Evolutionary conservation across 2,888 invertebrate species (phyloP).

Genomic region (Scaptomyza caliginosa): DNA sequence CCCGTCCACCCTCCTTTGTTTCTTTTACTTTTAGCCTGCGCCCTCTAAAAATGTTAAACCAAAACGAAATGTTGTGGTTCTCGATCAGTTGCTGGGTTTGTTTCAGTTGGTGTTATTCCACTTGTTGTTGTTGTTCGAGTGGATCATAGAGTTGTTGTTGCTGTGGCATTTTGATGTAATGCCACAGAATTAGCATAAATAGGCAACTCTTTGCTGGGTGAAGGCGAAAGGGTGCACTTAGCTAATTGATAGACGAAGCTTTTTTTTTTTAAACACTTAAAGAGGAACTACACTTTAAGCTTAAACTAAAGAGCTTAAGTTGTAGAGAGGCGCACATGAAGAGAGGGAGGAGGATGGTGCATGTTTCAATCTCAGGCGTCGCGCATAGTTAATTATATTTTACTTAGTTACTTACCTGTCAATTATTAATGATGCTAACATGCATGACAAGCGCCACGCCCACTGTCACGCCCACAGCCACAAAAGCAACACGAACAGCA

Average conservation of each 20-base stretch:
- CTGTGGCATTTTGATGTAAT: conserved; percentile 18
- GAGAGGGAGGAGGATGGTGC: neutral
- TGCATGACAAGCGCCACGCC: conserved; percentile 34
- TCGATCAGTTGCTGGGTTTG: neutral
- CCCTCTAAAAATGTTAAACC: neutral
- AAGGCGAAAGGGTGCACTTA: conserved; percentile 51
- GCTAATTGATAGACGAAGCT: conserved; percentile 61
- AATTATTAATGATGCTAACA: conserved; percentile 62
- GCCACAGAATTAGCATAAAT: conserved; percentile 61
- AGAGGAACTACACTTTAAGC: neutral
- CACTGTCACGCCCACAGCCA: conserved; percentile 1
- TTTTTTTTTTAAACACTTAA: conserved; percentile 16
- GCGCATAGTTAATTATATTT: conserved; percentile 61
- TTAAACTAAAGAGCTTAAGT: neutral
- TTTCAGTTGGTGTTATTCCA: neutral
- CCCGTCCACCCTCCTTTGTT: neutral
- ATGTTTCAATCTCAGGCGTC: conserved; percentile 35
- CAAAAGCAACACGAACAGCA: conserved; percentile 1
- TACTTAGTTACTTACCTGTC: conserved; percentile 59
- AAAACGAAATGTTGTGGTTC: conserved; percentile 41
- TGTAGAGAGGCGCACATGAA: too few relatives aligned
- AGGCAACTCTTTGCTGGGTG: neutral
- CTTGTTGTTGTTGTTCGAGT: conserved; percentile 3
- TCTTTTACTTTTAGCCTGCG: too few relatives aligned
- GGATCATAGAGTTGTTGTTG: conserved; percentile 14